Evolutionary conservation across 2,888 invertebrate species (phyloP), one percentile per base, ranked within the genome.

Genomic region (Pyrocoelia pectoralis): DNA sequence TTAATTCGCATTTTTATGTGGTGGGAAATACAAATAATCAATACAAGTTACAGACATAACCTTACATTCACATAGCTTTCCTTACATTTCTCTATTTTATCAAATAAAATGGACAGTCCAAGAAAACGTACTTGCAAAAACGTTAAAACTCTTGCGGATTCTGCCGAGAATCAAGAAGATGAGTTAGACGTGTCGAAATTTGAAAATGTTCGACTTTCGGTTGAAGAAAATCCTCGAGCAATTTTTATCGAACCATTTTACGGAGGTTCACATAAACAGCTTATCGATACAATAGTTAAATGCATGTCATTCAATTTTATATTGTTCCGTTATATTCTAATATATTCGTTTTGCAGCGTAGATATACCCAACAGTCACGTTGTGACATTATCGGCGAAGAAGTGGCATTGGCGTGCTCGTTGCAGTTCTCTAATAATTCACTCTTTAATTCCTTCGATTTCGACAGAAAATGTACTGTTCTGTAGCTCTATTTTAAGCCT

Each of bases 331-430:
- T 41, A 6, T 10, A 12, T 38, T 13, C 14, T 13, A 1, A 13
- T 41, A 41, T 2, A 41, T 14, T 5, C 8, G 14, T 50, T 24
- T 52, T 51, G 28, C 28, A 51, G 50, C 50, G 17, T 66, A 72
- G 71, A 68, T 66, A 53, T 73, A 33, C 68, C 72, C 1, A 69
- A 80, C 55, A 84, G 80, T 71, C 80, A 82, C 65, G 73, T 89
- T 8, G 80, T 86, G 19, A 86, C 86, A 43, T 79, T 91, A 74
- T 82, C 87, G 1, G 88, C 88, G 5, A 91, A 89, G 73, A 92
- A 92, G 76, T 92, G 91, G 91, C 91, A 89, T 71, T 92, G 91
- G 92, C 80, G 89, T 58, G 89, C 91, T 0, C 79, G 91, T 50
- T 89, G 88, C 12, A 84, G 88, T 14, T 88, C 90, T 0, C 78